Evolutionary conservation across 2,113 vertebrate species (phyloP).

Genomic region (Ictalurus furcatus): DNA sequence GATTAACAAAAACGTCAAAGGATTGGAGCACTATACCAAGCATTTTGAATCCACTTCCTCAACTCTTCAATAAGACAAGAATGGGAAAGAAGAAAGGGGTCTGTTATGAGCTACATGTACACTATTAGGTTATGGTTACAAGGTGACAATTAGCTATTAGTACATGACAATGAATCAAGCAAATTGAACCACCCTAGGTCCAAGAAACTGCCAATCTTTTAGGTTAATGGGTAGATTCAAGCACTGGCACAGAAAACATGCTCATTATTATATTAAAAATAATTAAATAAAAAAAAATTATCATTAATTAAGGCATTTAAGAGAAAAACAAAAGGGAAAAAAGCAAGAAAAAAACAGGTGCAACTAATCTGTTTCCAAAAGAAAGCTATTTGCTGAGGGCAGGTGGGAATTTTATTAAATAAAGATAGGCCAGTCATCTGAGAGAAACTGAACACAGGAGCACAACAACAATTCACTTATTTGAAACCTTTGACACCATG

Average conservation of each 20-base stretch:
- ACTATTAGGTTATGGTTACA: background rate
- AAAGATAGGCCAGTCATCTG: background rate
- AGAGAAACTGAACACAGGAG: slow-evolving; percentile 19
- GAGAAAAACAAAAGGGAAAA: background rate
- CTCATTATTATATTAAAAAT: background rate
- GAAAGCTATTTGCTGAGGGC: background rate
- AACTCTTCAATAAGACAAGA: background rate
- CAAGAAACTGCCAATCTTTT: background rate
- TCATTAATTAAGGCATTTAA: background rate
- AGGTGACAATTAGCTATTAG: background rate
- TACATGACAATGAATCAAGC: background rate
- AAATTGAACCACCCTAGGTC: background rate
- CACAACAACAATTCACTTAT: slow-evolving; percentile 1
- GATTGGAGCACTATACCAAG: background rate
- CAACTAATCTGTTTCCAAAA: background rate
- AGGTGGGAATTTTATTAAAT: background rate
- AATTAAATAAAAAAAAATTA: background rate
- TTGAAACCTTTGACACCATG: background rate
- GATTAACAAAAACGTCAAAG: background rate
- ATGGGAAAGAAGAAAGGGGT: background rate
- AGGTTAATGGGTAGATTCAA: background rate
- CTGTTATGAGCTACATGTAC: background rate
- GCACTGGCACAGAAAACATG: background rate
- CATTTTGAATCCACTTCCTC: background rate
- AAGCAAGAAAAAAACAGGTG: background rate